These are phyloP conservation scores for Pelvicachromis taeniatus DNA, from an alignment of 2,113 vertebrate genomes.

Conservation along the genomic window DNA sequence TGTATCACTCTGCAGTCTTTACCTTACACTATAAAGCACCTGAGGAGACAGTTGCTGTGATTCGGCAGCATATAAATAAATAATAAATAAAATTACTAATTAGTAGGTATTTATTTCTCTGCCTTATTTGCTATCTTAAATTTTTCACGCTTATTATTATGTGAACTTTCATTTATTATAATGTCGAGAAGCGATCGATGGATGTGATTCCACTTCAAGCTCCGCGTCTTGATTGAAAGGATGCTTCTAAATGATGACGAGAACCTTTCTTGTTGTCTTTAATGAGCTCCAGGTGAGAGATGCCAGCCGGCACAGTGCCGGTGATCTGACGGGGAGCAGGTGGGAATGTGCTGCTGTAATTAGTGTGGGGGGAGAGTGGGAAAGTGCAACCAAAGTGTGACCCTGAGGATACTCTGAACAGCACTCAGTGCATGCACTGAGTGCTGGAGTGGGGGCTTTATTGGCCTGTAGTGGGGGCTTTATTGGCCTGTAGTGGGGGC, in stretches of 20 bases:
- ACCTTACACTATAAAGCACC: neutral
- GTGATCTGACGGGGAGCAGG: neutral
- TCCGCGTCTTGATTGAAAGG: neutral
- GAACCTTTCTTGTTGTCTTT: neutral
- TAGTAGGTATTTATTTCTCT: neutral
- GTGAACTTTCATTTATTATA: neutral
- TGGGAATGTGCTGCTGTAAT: neutral
- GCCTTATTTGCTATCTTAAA: neutral
- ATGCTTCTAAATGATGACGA: neutral
- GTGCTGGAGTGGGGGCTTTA: neutral
- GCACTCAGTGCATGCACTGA: no score
- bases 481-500: neutral
- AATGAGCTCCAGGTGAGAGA: neutral
- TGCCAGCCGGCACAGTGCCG: neutral
- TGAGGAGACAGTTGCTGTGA: neutral
- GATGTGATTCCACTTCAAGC: neutral
- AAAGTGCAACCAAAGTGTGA: neutral
- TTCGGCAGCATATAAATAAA: neutral
- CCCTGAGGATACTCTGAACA: no score
- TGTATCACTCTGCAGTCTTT: neutral
- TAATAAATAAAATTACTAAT: no score
- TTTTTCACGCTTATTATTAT: neutral
- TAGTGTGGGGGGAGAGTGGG: neutral
- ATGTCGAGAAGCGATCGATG: neutral
- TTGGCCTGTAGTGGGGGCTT: neutral